Conservation (phyloP, 2,888 invertebrate species). For the Dendrolimus pini region DNA sequence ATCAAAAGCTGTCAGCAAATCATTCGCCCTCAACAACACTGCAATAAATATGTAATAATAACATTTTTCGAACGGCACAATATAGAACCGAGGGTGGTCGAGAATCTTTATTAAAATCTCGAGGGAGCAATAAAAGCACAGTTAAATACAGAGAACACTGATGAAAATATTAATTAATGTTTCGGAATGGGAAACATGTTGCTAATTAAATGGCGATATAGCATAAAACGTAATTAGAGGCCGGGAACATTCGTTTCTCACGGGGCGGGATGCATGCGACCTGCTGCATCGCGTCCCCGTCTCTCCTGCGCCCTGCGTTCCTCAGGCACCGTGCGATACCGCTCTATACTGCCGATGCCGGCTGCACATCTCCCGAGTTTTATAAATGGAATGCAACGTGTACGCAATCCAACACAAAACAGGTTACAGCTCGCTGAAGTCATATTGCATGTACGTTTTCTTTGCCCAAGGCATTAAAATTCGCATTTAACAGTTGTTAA, state of each 20-base stretch:
- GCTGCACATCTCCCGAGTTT: constrained; percentile 32
- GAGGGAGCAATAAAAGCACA: constrained; percentile 72
- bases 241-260: constrained; percentile 68
- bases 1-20: constrained; percentile 13
- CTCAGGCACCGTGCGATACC: constrained; percentile 24
- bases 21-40: constrained; percentile 37
- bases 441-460: constrained; percentile 33
- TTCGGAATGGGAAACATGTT: constrained; percentile 73
- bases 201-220: constrained; percentile 76
- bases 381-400: constrained; percentile 55
- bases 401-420: constrained; percentile 40
- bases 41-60: constrained; percentile 58
- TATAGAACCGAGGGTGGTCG: constrained; percentile 66
- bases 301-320: constrained; percentile 16
- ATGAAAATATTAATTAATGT: constrained; percentile 76
- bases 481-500: constrained; percentile 41
- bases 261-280: constrained; percentile 42
- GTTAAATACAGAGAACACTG: constrained; percentile 71
- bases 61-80: constrained; percentile 60
- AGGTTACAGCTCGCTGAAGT: constrained; percentile 46
- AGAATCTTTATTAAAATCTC: constrained; percentile 75
- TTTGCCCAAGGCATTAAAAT: constrained; percentile 42
- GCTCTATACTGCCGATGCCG: constrained; percentile 6
- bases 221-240: constrained; percentile 75
- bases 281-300: constrained; percentile 12